phyloP scores from a whole-genome alignment of 2,113 vertebrate genomes.

The Leucopsar rothschildi region DNA sequence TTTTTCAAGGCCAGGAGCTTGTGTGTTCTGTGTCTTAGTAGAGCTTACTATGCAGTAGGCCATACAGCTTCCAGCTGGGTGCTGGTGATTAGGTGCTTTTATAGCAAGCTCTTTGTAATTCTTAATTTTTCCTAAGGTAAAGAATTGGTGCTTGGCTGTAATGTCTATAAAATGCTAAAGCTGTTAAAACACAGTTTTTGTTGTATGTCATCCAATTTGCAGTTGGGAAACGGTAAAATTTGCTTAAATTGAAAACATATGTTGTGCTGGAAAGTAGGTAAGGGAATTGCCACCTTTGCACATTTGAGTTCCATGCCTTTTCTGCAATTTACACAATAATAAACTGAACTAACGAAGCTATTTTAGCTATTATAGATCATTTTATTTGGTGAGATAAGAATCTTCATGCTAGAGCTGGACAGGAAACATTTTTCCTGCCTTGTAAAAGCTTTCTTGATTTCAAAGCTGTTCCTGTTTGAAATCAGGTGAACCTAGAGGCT shows the following conservation, averaged over 20 bases:
- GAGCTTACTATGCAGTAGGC: neutral
- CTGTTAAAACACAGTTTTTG: constrained; percentile 59
- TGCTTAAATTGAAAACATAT: constrained; percentile 43
- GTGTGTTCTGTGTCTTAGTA: neutral
- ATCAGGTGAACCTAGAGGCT: neutral
- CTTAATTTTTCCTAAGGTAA: constrained; percentile 44
- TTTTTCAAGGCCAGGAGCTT: neutral
- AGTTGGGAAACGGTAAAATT: constrained; percentile 41
- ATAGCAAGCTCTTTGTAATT: constrained; percentile 22
- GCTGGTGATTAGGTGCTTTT: constrained; percentile 41
- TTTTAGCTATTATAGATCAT: neutral
- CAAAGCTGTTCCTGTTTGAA: neutral
- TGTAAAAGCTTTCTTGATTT: neutral
- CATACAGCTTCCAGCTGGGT: neutral
- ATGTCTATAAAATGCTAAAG: constrained; percentile 48
- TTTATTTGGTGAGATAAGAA: constrained; percentile 5
- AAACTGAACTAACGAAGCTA: neutral
- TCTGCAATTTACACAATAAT: constrained; percentile 7
- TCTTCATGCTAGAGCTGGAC: neutral
- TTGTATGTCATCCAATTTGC: constrained; percentile 59
- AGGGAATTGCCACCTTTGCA: constrained; percentile 15
- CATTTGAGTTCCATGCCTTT: neutral
- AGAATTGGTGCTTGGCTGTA: neutral
- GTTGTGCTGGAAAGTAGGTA: neutral
- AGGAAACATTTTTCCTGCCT: neutral